Percentiles rank a stretch among this genome's conserved stretches.
These are phyloP conservation scores for Drosophila tani DNA, from an alignment of 1,140 invertebrate genomes.

Conservation along the genomic window DNA sequence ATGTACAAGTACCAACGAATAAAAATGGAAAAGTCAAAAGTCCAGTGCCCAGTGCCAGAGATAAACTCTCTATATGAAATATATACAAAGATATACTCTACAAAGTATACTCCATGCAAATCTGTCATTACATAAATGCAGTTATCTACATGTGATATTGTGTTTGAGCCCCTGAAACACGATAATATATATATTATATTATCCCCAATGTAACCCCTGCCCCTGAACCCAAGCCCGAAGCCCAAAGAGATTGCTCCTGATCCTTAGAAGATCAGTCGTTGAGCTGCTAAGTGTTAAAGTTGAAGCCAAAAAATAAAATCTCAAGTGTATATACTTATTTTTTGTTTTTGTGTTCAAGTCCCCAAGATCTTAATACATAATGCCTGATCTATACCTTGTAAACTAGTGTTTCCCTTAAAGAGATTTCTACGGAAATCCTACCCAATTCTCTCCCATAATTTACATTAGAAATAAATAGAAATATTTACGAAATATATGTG, in stretches of 20 bases:
- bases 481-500: slow-evolving; percentile 2
- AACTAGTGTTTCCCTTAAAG: slow-evolving; percentile 3
- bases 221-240: not conserved
- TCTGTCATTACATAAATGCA: slow-evolving; percentile 20
- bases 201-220: not conserved
- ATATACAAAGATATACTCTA: slow-evolving; percentile 5
- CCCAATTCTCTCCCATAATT: not conserved
- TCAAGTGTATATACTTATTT: slow-evolving; percentile 20
- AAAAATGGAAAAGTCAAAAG: slow-evolving; percentile 19
- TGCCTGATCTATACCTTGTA: not conserved
- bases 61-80: slow-evolving; percentile 12
- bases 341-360: slow-evolving; percentile 38
- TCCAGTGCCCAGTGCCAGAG: slow-evolving; percentile 58
- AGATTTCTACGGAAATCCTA: not conserved
- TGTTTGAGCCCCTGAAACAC: slow-evolving; percentile 17
- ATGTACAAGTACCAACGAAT: too few relatives aligned
- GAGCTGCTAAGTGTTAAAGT: slow-evolving; percentile 27
- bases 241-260: slow-evolving; percentile 7
- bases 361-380: not conserved
- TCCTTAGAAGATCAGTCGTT: slow-evolving; percentile 28
- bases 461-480: not conserved
- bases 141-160: slow-evolving; percentile 25
- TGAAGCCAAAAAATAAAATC: slow-evolving; percentile 22
- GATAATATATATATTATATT: not conserved
- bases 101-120: slow-evolving; percentile 5